These are phyloP conservation scores for Acrocyrtus sp. DNA, from an alignment of 2,888 invertebrate genomes.

Conservation along the genomic window DNA sequence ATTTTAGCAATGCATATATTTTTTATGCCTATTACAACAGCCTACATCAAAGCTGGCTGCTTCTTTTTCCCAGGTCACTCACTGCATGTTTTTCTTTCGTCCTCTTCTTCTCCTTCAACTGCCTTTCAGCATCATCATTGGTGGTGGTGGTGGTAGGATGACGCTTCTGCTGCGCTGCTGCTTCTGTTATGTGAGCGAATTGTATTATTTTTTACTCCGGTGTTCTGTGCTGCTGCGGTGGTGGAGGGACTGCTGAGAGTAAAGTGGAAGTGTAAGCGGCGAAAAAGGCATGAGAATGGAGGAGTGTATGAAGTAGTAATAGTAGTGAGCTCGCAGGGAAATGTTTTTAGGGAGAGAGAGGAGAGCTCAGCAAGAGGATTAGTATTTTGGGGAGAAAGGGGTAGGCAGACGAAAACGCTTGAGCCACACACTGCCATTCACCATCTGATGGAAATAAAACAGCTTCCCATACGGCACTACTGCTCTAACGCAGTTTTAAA, in stretches of 20 bases:
- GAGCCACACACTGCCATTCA: too few relatives aligned
- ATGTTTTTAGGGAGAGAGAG: too few relatives aligned
- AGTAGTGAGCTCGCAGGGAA: too few relatives aligned
- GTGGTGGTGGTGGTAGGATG: not conserved
- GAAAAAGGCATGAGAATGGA: too few relatives aligned
- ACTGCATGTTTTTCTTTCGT: slow-evolving; percentile 46
- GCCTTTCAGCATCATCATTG: slow-evolving; percentile 31
- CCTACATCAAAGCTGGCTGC: not conserved
- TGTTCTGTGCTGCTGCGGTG: not conserved
- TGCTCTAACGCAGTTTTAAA: too few relatives aligned
- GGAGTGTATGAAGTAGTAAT: too few relatives aligned
- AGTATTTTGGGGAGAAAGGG: too few relatives aligned
- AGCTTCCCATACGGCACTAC: too few relatives aligned
- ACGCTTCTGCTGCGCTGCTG: not conserved
- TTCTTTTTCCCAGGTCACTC: slow-evolving; percentile 37
- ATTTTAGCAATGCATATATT: not conserved
- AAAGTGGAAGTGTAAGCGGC: not conserved
- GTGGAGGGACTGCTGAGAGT: not conserved
- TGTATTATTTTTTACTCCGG: not conserved
- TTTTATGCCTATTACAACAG: not conserved
- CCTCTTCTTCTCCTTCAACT: slow-evolving; percentile 50
- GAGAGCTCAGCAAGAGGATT: too few relatives aligned
- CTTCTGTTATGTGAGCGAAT: not conserved
- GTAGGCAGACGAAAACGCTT: too few relatives aligned
- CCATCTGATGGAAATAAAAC: too few relatives aligned